Percentiles rank a stretch among this genome's conserved stretches.
Evolutionary conservation across 2,797 vertebrate species (phyloP).

Genomic region (Perodicticus potto): DNA sequence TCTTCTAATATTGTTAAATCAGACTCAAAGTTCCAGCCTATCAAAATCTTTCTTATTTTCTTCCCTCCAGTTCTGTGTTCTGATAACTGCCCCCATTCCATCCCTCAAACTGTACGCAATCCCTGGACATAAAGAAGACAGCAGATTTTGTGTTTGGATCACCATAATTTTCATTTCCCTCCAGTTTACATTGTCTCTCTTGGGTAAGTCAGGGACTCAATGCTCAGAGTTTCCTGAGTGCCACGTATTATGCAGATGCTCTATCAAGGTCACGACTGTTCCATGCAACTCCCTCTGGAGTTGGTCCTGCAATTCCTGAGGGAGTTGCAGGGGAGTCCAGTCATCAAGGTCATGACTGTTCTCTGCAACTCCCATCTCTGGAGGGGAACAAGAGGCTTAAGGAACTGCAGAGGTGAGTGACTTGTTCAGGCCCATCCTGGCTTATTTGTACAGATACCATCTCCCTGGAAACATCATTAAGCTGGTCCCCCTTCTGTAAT

Average conservation of each 20-base stretch:
- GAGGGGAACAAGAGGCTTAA: neutral
- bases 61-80: neutral
- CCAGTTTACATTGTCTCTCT: neutral
- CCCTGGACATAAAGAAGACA: neutral
- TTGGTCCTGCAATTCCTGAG: no score
- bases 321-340: no score
- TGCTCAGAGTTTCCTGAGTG: no score
- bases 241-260: neutral
- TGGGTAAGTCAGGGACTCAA: neutral
- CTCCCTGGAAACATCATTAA: neutral
- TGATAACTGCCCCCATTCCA: no score
- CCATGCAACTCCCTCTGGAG: no score
- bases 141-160: neutral
- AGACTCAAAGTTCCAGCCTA: no score
- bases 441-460: rapidly evolving
- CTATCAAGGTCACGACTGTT: rapidly evolving
- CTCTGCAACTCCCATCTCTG: no score
- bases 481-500: rapidly evolving
- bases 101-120: neutral
- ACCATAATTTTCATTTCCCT: neutral
- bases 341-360: no score
- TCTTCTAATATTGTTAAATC: neutral
- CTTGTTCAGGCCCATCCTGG: no score
- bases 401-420: no score
- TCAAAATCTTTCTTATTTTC: neutral